Base-by-base conservation (phyloP, 2,888 invertebrate species). In the Scaptomyza polygonia region DNA sequence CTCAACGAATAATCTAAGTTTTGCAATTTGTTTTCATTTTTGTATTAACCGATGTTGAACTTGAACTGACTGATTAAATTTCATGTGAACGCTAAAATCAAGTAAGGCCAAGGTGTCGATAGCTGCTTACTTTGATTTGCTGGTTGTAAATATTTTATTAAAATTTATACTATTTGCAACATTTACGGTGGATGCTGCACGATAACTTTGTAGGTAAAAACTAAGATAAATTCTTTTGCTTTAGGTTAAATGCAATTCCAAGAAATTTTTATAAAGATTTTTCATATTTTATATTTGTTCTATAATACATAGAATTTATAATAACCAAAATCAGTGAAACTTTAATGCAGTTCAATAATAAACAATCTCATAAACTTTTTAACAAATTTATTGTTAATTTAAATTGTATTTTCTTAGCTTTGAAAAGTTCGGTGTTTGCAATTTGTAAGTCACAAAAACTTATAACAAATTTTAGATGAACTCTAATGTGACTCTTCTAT, bases 51-150 rank as follows among this genome's bases (percentile, higher is more conserved):
- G 34, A 64, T 7, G 30, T 62, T 66, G 72, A 61, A 72, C 78
- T 80, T 78, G 78, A 78, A 66, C 80, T 64, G 58, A 43, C 32
- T 53, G 72, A 72, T 78, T 56, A 48, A 39, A 62, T 78, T 78
- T 72, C 78, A 56, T 39, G 25, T 39, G 47, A 36, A 47, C 32
- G 36, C n/a, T 40, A 30, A 49, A 14, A 27, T 27, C 14, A 47
- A 59, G 32, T 51, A 51, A 54, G 66, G 34, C 54, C 53, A 54
- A 66, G 49, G 54, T 56, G 8, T 48, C 29, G 25, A 40, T 21
- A 43, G 53, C 18, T 56, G 53, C 18, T 56, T 36, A 54, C 32
- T 54, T 44, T 34, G 40, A 36, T 27, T 49, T 42, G 29, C 16
- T 32, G 25, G 21, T 32, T 62, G 8, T 27, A 9, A 25, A 14